phyloP scores from a whole-genome alignment of 2,888 invertebrate species.

The Synanthedon vespiformis region DNA sequence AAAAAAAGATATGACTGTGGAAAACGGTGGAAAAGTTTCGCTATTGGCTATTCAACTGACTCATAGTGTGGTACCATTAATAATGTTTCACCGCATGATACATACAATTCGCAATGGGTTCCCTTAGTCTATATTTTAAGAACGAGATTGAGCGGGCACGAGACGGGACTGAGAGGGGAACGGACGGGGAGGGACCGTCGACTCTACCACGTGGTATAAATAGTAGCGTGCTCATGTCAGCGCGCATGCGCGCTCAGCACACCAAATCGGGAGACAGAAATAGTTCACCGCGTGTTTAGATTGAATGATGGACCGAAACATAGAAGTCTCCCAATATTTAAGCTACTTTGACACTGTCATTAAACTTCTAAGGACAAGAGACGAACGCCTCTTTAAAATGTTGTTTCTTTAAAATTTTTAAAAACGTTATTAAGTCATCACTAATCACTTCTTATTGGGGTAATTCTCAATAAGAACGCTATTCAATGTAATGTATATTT shows the following conservation, averaged over 20 bases:
- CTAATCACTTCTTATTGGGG: too few relatives aligned
- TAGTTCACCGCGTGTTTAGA: slow-evolving; percentile 14
- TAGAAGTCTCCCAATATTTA: too few relatives aligned
- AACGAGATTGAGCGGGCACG: slow-evolving; percentile 25
- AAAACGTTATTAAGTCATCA: too few relatives aligned
- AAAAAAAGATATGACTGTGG: too few relatives aligned
- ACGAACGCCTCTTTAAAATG: too few relatives aligned
- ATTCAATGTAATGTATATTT: too few relatives aligned
- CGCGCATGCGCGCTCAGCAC: slow-evolving; percentile 31
- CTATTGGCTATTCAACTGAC: slow-evolving; percentile 24
- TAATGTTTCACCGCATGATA: slow-evolving; percentile 11
- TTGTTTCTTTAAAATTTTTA: too few relatives aligned
- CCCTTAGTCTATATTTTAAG: slow-evolving; percentile 53
- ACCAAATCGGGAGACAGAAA: slow-evolving; percentile 60
- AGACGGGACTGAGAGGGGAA: slow-evolving; percentile 3
- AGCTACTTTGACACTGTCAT: too few relatives aligned
- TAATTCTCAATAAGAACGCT: too few relatives aligned
- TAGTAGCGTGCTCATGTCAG: slow-evolving; percentile 54
- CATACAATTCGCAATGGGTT: slow-evolving; percentile 47
- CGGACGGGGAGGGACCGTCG: slow-evolving; percentile 13
- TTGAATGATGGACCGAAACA: neutral
- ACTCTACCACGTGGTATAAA: slow-evolving; percentile 55
- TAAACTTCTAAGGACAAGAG: too few relatives aligned
- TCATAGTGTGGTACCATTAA: slow-evolving; percentile 27
- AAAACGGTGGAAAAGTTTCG: neutral